Evolutionary conservation across 2,113 vertebrate species (phyloP).

Genomic region (Campylorhamphus procurvoides): DNA sequence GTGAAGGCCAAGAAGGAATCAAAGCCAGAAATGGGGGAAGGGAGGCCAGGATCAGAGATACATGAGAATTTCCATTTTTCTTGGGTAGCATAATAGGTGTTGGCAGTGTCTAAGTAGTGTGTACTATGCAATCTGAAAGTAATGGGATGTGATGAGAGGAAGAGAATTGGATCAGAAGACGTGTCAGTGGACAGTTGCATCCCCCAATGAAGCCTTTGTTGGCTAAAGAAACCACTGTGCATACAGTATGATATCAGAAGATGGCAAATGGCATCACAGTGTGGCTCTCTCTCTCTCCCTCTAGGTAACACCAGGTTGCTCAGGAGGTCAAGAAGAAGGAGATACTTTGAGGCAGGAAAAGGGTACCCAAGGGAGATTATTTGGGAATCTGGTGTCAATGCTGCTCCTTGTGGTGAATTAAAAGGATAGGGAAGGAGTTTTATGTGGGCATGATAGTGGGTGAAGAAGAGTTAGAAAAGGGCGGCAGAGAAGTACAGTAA

Average conservation of each 20-base stretch:
- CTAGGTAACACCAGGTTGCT: neutral
- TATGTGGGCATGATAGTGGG: neutral
- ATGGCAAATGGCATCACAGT: neutral
- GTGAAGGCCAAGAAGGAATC: neutral
- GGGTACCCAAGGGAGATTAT: neutral
- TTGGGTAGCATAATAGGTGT: neutral
- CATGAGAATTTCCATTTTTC: rapidly evolving
- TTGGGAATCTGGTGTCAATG: neutral
- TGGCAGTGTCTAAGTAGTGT: neutral
- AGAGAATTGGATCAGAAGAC: neutral
- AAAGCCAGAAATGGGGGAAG: neutral
- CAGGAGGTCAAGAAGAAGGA: neutral
- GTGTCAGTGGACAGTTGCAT: neutral
- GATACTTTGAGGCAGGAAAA: neutral
- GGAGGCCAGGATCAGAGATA: neutral
- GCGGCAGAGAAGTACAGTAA: neutral
- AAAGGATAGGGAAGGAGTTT: neutral
- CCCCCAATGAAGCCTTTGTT: neutral
- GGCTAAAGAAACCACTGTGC: neutral
- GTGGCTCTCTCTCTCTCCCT: neutral
- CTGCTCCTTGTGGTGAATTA: neutral
- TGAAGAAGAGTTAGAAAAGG: neutral
- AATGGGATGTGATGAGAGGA: neutral
- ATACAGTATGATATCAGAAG: neutral
- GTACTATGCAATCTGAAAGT: neutral